Evolutionary conservation across 2,797 vertebrate species (phyloP).

Genomic region (Micrastur ruficollis): DNA sequence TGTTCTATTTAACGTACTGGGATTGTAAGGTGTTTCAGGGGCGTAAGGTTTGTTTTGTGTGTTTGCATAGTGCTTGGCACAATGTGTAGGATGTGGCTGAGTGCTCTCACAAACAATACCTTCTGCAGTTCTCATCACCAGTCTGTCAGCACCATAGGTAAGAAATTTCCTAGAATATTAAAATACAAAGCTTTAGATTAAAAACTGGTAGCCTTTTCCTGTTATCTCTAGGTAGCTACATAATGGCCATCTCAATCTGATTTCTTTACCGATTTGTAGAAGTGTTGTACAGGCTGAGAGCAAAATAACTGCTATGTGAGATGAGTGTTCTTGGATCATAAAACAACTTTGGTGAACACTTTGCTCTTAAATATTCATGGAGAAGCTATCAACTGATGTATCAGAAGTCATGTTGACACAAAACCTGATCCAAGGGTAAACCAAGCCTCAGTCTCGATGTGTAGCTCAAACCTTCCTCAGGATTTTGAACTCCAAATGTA

Average conservation of each 20-base stretch:
- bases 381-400: background rate
- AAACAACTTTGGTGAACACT: background rate
- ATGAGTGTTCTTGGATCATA: background rate
- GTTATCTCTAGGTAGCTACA: background rate
- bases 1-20: rapidly evolving
- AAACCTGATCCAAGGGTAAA: background rate
- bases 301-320: background rate
- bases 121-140: background rate
- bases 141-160: background rate
- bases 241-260: background rate
- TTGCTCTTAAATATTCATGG: background rate
- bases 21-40: background rate
- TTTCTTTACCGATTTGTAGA: background rate
- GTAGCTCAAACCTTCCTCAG: background rate
- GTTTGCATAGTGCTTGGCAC: background rate
- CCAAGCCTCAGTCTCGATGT: background rate
- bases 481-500: background rate
- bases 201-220: background rate
- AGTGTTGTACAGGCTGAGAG: background rate
- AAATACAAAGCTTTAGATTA: background rate
- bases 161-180: background rate
- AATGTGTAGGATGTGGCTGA: rapidly evolving
- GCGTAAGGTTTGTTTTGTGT: background rate
- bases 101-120: background rate
- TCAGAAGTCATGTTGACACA: background rate